Evolutionary conservation across 2,113 vertebrate genomes (phyloP), one percentile per base, ranked within the genome.

Genomic region (Paracanthobrama guichenoti): DNA sequence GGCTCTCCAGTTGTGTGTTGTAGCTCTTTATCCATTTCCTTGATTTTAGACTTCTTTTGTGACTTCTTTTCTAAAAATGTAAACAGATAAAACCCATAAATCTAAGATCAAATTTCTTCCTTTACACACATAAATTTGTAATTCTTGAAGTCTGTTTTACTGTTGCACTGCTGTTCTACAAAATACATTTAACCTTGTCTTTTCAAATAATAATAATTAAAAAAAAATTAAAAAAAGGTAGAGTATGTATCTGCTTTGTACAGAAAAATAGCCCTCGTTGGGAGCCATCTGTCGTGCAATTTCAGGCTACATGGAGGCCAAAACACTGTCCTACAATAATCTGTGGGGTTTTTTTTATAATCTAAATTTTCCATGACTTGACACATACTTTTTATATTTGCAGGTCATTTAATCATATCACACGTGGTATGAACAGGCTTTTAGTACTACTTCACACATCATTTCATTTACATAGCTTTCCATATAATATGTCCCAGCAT

Each of bases 1-100:
- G 93, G 87, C 60, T 93, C 94, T 83, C 90, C 92, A 16, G 78
- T 88, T 82, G 91, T 87, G 85, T 92, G 89, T 53, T 90, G 82
- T 79, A 92, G 95, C 4, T 92, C 83, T 3, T 93, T 88, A 79
- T 91, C 91, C 86, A 88, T 93, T 91, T 82, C 81, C 91, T 90
- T 86, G 89, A 91, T 87, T 94, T 94, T 39, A 92, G 84, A 64
- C 22, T 64, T 79, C 59, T 93, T 94, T 0, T 12, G 44, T 31
- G 42, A 22, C 55, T 85, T n/a, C 74, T 93, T 94, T 89, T 93
- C 93, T 91, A 46, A 89, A 93, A 79, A 87, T 0, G 50, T 26
- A 86, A 89, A 89, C 3, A 84, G 22, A 88, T 59, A 1, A 7
- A 39, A 28, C 7, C n/a, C 1, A 53, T 67, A 35, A 22, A 48